phyloP scores from a whole-genome alignment of 2,113 vertebrate species.

The Oncorhynchus clarkii region DNA sequence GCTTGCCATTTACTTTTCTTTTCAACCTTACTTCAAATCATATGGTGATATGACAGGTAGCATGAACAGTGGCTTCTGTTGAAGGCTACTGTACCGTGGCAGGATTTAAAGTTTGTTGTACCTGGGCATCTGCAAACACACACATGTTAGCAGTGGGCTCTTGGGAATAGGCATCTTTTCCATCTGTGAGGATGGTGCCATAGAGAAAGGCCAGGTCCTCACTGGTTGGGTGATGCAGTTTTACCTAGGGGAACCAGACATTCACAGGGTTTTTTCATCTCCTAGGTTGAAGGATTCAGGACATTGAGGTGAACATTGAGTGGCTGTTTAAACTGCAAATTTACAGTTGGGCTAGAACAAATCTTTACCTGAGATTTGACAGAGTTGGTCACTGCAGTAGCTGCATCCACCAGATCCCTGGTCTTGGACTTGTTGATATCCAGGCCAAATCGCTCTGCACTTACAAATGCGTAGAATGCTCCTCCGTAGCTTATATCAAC shows the following conservation, averaged over 20 bases:
- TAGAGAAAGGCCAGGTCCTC: constrained; percentile 93
- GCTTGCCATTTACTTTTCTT: too few species aligned
- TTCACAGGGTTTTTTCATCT: not conserved
- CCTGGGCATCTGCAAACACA: constrained; percentile 95
- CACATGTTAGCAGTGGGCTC: constrained; percentile 90
- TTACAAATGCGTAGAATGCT: constrained; percentile 89
- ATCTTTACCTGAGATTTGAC: constrained; percentile 83
- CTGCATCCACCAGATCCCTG: constrained; percentile 81
- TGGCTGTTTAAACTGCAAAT: not conserved
- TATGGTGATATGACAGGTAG: too few species aligned
- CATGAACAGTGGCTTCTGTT: too few species aligned
- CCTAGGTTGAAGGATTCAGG: not conserved
- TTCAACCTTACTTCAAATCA: too few species aligned
- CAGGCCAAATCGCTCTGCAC: constrained; percentile 79
- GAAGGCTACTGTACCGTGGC: too few species aligned
- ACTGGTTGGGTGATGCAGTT: constrained; percentile 83
- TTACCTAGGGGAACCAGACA: constrained; percentile 72
- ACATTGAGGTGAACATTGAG: not conserved
- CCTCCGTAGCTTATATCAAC: constrained; percentile 90
- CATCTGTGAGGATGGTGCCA: constrained; percentile 93
- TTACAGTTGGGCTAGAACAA: not conserved
- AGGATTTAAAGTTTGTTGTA: constrained; percentile 43
- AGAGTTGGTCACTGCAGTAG: constrained; percentile 78
- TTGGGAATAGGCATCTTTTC: constrained; percentile 80
- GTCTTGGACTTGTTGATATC: constrained; percentile 80